phyloP scores from a whole-genome alignment of 1,140 invertebrate genomes.

The Drosophila baimaii region DNA sequence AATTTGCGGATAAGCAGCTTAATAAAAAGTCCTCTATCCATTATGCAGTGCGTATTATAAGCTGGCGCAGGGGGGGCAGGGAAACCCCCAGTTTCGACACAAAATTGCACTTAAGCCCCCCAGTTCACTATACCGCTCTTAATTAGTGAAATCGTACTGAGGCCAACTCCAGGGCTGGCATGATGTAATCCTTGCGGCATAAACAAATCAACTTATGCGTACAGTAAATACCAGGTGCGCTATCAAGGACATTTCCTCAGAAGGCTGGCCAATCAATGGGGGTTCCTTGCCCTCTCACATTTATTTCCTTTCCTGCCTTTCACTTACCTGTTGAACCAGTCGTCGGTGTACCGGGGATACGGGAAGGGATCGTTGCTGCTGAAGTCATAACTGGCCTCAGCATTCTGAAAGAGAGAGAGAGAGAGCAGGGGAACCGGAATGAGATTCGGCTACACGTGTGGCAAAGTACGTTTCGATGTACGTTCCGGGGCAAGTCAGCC shows the following conservation, averaged over 20 bases:
- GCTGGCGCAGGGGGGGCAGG: constrained; percentile 1
- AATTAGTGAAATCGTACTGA: constrained; percentile 16
- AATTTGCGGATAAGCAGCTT: constrained; percentile 43
- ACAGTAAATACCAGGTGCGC: constrained; percentile 4
- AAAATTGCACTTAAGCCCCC: neutral
- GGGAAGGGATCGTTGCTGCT: constrained; percentile 99
- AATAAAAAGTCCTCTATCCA: constrained; percentile 37
- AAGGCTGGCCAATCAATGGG: constrained; percentile 9
- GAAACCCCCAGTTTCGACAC: constrained; percentile 4
- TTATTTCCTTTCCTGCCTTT: constrained; percentile 22
- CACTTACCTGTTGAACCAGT: constrained; percentile 98
- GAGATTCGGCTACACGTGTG: constrained; percentile 13
- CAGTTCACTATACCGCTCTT: constrained; percentile 6
- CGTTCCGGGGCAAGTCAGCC: constrained; percentile 5
- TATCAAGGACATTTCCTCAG: neutral
- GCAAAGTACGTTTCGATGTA: constrained; percentile 37
- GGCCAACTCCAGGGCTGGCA: neutral
- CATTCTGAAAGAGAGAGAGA: constrained; percentile 89
- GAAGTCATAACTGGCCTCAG: constrained; percentile 98
- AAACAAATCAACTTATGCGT: constrained; percentile 29
- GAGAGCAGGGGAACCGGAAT: constrained; percentile 7
- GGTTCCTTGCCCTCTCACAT: neutral
- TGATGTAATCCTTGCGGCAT: constrained; percentile 15
- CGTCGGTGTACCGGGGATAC: constrained; percentile 98
- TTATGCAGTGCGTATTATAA: constrained; percentile 37